Base-by-base conservation (phyloP, 2,888 invertebrate genomes). In the Dryobotodes eremita region DNA sequence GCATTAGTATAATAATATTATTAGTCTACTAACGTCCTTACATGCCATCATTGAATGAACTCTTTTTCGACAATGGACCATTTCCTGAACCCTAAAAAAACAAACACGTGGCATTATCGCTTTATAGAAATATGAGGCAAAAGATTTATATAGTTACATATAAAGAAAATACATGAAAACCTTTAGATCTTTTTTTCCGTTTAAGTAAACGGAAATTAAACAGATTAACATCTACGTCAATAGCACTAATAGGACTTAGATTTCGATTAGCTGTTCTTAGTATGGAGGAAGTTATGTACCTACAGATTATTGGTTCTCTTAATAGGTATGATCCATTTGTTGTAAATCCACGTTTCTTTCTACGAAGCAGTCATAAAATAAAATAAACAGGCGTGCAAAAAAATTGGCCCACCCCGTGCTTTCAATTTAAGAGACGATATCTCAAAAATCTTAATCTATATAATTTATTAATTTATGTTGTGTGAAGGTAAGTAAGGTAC, bases 191-290 rank as follows among this genome's bases (percentile, higher is more conserved):
- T n/a, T n/a, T n/a, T n/a, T n/a, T n/a, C n/a, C n/a, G n/a, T n/a
- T n/a, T n/a, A n/a, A n/a, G n/a, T n/a, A n/a, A n/a, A n/a, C 11
- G 46, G 50, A 42, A 64, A 42, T 36, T 64, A 70, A 3, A 42
- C 7, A 42, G 48, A 73, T 53, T 68, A 69, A 53, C 26, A 66
- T 75, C 10, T 26, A 50, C 46, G 59, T 59, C 36, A 72, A n/a
- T 26, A 11, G 13, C 23, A 31, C 31, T 68, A 31, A 72, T 48
- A 36, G 3, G 36, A 7, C 11, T 10, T 46, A 26, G 26, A 72
- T 72, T 72, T 72, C 20, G 1, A 72, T 73, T n/a, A 20, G 13
- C 42, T 42, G 42, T 42, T 42, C 4, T 42, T 23, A 23, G 20
- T 31, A 31, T 31, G 2, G 10, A 50, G 59, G n/a, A 36, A 23